A percentile compares a stretch with the other conserved stretches of the same genome.
phyloP scores from a whole-genome alignment of 2,113 vertebrate genomes.

The Paraplagusia blochii region DNA sequence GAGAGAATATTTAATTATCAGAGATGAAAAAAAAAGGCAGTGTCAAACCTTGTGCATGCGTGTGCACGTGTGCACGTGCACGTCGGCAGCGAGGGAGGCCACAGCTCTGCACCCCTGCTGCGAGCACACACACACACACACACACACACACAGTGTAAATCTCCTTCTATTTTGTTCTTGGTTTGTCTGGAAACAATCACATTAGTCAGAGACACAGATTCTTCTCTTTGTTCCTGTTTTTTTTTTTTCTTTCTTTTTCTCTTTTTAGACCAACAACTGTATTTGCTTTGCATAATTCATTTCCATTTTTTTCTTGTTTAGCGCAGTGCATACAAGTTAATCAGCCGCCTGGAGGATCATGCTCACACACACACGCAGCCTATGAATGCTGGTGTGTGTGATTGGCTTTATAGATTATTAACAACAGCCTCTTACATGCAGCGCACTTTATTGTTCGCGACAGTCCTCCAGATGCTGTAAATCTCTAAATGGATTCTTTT shows the following conservation, averaged over 20 bases:
- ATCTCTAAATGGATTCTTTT: conserved; percentile 6
- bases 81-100: conserved; percentile 36
- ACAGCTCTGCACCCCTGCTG: conserved; percentile 43
- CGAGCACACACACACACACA: conserved; percentile 36
- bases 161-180: conserved; percentile 41
- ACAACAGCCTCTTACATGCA: neutral
- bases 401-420: conserved; percentile 12
- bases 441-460: conserved; percentile 3
- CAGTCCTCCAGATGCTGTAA: too few relatives aligned
- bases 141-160: conserved; percentile 31
- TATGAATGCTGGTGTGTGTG: neutral
- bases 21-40: conserved; percentile 45
- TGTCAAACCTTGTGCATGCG: conserved; percentile 34
- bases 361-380: neutral
- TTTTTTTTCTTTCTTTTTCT: neutral
- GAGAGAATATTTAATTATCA: conserved; percentile 74
- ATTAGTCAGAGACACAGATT: conserved; percentile 22
- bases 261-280: conserved; percentile 42
- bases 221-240: conserved; percentile 18
- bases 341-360: neutral
- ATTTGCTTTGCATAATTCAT: conserved; percentile 48
- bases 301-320: conserved; percentile 18
- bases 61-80: too few relatives aligned
- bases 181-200: conserved; percentile 52
- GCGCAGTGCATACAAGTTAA: conserved; percentile 7